phyloP scores from a whole-genome alignment of 2,888 invertebrate genomes.

The Agriopis marginaria region DNA sequence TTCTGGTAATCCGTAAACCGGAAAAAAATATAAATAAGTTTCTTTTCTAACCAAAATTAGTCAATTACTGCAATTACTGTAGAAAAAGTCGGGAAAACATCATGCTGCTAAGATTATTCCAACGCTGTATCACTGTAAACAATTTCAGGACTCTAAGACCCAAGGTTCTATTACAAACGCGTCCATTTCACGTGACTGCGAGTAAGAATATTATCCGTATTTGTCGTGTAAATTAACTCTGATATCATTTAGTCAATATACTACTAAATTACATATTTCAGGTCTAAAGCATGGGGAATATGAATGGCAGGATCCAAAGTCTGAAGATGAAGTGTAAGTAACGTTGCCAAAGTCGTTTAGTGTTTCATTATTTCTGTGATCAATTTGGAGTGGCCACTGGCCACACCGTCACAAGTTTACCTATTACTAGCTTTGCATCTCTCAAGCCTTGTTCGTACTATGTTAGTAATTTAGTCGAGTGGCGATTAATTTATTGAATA shows the following conservation, averaged over 20 bases:
- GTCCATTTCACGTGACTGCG: conserved; percentile 62
- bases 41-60: not conserved
- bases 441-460: too few relatives aligned
- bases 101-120: conserved; percentile 44
- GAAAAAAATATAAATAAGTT: too few relatives aligned
- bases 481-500: too few relatives aligned
- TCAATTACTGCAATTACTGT: not conserved
- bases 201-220: conserved; percentile 52
- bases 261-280: conserved; percentile 60
- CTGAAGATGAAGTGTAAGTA: conserved; percentile 95
- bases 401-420: too few relatives aligned
- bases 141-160: conserved; percentile 44
- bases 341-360: not conserved
- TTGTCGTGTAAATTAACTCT: conserved; percentile 24
- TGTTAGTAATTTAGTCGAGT: too few relatives aligned
- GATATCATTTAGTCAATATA: conserved; percentile 8
- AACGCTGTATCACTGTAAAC: conserved; percentile 38
- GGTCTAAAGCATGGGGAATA: conserved; percentile 91
- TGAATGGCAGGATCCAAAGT: conserved; percentile 97
- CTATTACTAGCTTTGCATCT: too few relatives aligned
- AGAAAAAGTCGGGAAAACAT: conserved; percentile 13
- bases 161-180: conserved; percentile 44
- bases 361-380: not conserved
- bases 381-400: not conserved
- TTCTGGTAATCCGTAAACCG: too few relatives aligned